A percentile compares a stretch with the other conserved stretches of the same genome.
Evolutionary conservation across 2,797 vertebrate genomes (phyloP).

Genomic region (Sebastes taczanowskii): DNA sequence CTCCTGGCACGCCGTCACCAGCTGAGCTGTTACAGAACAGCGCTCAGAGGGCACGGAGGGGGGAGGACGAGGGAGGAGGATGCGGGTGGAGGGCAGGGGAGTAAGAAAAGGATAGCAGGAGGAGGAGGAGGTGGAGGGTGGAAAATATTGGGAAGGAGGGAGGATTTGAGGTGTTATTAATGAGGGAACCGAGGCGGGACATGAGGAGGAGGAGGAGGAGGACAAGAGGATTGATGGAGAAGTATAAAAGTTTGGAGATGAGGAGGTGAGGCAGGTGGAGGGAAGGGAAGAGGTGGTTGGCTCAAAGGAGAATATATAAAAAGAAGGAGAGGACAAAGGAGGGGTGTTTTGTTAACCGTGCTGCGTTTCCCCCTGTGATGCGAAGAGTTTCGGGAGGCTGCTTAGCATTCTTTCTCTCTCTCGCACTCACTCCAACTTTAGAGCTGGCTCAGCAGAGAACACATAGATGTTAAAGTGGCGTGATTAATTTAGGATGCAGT

Average conservation of each 20-base stretch:
- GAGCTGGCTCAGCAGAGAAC: constrained; percentile 76
- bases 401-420: constrained; percentile 55
- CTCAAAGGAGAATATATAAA: constrained; percentile 5
- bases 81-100: not conserved
- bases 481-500: constrained; percentile 75
- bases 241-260: constrained; percentile 30
- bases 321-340: constrained; percentile 18
- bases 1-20: constrained; percentile 52
- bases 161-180: constrained; percentile 30
- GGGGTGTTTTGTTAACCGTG: constrained; percentile 33
- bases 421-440: constrained; percentile 58
- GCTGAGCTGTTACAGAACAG: constrained; percentile 57
- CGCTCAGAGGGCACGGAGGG: constrained; percentile 31
- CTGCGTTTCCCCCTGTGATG: constrained; percentile 23
- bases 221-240: constrained; percentile 50
- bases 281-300: not conserved
- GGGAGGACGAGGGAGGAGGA: not conserved
- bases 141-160: constrained; percentile 10
- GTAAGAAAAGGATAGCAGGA: not conserved
- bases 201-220: constrained; percentile 14
- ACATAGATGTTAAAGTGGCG: constrained; percentile 67
- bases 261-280: constrained; percentile 24
- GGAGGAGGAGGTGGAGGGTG: not conserved
- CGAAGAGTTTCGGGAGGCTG: constrained; percentile 42
- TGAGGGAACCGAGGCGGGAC: constrained; percentile 13